A percentile compares a stretch with the other conserved stretches of the same genome.
Evolutionary conservation across 2,113 vertebrate species (phyloP).

Genomic region (Octodon degus): DNA sequence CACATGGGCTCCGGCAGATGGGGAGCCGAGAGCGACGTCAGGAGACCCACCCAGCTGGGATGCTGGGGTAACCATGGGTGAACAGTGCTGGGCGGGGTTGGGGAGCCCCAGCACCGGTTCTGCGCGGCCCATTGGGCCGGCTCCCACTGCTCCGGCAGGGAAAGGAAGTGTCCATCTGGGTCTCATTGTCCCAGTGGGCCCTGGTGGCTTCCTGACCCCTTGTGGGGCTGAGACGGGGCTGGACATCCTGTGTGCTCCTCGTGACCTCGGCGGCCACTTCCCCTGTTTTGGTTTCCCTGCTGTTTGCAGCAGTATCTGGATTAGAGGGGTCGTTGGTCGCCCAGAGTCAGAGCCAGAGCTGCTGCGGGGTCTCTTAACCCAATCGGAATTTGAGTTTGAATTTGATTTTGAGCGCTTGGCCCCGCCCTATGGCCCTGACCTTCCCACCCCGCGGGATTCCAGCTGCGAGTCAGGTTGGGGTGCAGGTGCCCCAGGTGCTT

Average conservation of each 20-base stretch:
- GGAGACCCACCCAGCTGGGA: not conserved
- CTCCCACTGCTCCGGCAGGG: not conserved
- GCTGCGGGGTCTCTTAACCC: not conserved
- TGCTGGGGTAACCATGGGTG: rapidly evolving
- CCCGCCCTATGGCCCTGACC: too few species aligned
- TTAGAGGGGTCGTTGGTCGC: not conserved
- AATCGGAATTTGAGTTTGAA: not conserved
- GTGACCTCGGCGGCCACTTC: not conserved
- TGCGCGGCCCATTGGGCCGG: slow-evolving; percentile 11
- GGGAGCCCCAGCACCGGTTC: not conserved
- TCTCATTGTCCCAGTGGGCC: not conserved
- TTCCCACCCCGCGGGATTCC: not conserved
- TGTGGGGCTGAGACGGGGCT: not conserved
- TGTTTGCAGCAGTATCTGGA: not conserved
- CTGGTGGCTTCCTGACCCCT: slow-evolving; percentile 37
- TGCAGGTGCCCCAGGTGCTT: not conserved
- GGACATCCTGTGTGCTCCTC: not conserved
- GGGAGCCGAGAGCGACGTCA: not conserved
- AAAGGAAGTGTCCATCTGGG: not conserved
- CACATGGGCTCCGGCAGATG: not conserved
- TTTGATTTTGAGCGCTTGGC: not conserved
- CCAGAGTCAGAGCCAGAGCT: too few species aligned
- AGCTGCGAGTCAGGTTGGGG: not conserved
- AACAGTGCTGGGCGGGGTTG: rapidly evolving
- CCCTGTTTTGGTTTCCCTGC: not conserved